Conservation (phyloP, 2,797 vertebrate genomes). For the Nannoperca australis region DNA sequence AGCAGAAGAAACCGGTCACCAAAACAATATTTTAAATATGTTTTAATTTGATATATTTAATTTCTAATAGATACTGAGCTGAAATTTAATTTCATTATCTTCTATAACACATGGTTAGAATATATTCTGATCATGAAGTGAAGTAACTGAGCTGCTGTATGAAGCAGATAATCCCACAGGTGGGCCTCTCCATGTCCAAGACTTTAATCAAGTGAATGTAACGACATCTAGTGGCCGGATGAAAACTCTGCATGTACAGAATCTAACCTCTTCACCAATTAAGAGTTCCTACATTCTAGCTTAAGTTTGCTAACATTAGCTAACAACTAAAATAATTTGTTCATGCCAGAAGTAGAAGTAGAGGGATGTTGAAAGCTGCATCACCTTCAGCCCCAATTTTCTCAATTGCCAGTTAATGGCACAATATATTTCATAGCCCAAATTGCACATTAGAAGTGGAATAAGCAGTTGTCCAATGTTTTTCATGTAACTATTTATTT, state of each 20-base stretch:
- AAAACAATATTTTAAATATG: background rate
- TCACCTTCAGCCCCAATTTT: no score
- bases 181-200: background rate
- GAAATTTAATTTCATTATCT: background rate
- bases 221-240: slow-evolving; percentile 58
- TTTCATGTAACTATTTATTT: background rate
- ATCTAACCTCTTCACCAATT: no score
- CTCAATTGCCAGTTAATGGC: no score
- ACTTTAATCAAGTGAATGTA: slow-evolving; percentile 8
- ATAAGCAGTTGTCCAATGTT: background rate
- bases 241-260: background rate
- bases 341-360: background rate
- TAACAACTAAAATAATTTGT: background rate
- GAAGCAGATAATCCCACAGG: background rate
- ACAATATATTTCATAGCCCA: no score
- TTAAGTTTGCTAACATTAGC: background rate
- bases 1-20: background rate
- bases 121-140: background rate
- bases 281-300: no score
- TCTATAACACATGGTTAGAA: background rate
- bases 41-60: background rate
- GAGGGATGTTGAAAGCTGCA: background rate
- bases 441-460: no score
- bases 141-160: background rate
- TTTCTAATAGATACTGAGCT: background rate